A percentile compares a stretch with the other conserved stretches of the same genome.
phyloP scores from a whole-genome alignment of 2,888 invertebrate species.

The Carcina quercana region DNA sequence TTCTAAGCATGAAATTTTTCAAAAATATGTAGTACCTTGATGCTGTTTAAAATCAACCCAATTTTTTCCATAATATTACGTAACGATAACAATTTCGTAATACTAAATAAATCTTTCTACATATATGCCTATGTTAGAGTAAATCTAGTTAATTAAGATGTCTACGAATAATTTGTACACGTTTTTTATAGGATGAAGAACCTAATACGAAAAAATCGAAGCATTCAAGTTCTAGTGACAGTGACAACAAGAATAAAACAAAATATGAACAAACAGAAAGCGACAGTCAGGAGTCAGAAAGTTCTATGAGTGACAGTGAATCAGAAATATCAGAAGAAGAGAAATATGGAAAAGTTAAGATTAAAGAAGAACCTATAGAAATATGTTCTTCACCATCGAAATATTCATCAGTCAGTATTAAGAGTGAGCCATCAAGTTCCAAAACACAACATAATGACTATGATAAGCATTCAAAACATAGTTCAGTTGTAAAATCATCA shows the following conservation, averaged over 20 bases:
- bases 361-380: conserved; percentile 39
- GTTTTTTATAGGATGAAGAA: conserved; percentile 47
- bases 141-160: too few relatives aligned
- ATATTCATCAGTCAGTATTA: conserved; percentile 13
- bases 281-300: conserved; percentile 34
- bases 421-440: conserved; percentile 32
- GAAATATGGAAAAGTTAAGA: conserved; percentile 32
- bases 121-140: background rate
- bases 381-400: conserved; percentile 30
- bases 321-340: conserved; percentile 43
- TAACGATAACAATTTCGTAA: background rate
- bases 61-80: too few relatives aligned
- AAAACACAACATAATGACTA: conserved; percentile 26
- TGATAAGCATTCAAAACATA: conserved; percentile 31
- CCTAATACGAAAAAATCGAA: conserved; percentile 41
- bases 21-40: too few relatives aligned
- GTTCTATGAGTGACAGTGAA: conserved; percentile 40
- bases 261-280: conserved; percentile 33
- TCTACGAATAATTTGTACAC: conserved; percentile 1
- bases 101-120: background rate
- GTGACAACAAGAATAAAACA: conserved; percentile 32
- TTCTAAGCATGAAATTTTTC: too few relatives aligned
- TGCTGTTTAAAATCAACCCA: too few relatives aligned
- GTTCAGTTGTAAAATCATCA: conserved; percentile 36
- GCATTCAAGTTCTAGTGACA: conserved; percentile 28